These are phyloP conservation scores for Syncerus caffer DNA, from an alignment of 2,797 vertebrate genomes.

Conservation along the genomic window DNA sequence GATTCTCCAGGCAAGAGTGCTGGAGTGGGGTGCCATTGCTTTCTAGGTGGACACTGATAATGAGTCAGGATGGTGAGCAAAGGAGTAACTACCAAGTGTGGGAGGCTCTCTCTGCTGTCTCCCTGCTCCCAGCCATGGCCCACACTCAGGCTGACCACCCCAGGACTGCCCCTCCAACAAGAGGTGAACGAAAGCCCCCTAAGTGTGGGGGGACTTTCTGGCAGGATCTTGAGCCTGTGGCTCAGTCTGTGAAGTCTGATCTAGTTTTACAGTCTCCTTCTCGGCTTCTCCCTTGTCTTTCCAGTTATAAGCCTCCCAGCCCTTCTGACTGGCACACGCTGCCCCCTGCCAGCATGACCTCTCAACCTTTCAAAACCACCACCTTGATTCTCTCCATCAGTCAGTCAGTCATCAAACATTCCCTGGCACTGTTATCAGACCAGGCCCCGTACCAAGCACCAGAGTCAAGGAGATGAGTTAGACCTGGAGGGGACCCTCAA, in stretches of 20 bases:
- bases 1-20: no score
- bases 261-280: background rate
- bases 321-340: background rate
- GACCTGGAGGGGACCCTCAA: background rate
- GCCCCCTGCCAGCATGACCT: background rate
- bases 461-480: background rate
- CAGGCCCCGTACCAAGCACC: background rate
- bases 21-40: no score
- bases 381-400: background rate
- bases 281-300: background rate
- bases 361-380: background rate
- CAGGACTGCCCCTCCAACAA: background rate
- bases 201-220: background rate
- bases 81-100: background rate
- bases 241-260: background rate
- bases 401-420: background rate
- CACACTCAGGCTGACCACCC: background rate
- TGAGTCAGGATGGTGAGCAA: background rate
- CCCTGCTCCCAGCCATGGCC: rapidly evolving
- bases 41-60: background rate
- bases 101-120: rapidly evolving
- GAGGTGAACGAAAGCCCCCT: background rate
- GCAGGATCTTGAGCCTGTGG: background rate
- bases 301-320: background rate
- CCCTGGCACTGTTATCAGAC: background rate